Base-by-base conservation (phyloP, 92 coral and sea anemone genomes). In the Galaxea fascicularis region DNA sequence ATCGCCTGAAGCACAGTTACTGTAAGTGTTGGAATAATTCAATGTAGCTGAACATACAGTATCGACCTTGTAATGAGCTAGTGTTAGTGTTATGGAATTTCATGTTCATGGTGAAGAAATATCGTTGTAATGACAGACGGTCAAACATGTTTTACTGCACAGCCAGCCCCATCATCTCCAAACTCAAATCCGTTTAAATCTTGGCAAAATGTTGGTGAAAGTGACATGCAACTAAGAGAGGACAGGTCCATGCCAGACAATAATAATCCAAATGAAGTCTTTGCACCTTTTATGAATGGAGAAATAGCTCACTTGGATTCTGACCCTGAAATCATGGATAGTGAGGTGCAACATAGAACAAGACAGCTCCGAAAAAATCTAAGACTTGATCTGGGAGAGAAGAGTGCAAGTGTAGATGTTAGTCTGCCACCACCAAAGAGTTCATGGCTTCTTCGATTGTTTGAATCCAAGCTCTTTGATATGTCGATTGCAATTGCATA, bases 401-500 rank as follows among this genome's bases (percentile, higher is more conserved):
- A 81, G 21, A 27, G 60, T 22, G 49, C 56, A 17, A 65, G 31
- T 25, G 74, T 52, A 17, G 53, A 85, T 54, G 78, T 57, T 0
- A 83, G 84, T 8, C 87, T 94, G 20, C 98, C 98, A 0, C 98
- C 98, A 25, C 98, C 98, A 4, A 94, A 90, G 77, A 93, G 98
- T 59, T 94, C 98, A 5, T 94, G 98, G 98, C 65, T 96, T 27
- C 88, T 96, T 47, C 89, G 99, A 22, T 86, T 96, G 45, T 96
- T 96, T 80, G 99, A 96, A 45, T 96, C 99, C 1, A 96, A 96
- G 81, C 85, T 96, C 25, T 96, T 96, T 82, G 98, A 96, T 70
- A 96, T 96, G 99, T 96, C 99, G 10, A 95, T 96, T 73, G 99
- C 99, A 25, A 93, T 96, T 31, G 96, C 99, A 26, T 96, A 96